Evolutionary conservation across 2,113 vertebrate genomes (phyloP).

Genomic region (Nothoprocta perdicaria): DNA sequence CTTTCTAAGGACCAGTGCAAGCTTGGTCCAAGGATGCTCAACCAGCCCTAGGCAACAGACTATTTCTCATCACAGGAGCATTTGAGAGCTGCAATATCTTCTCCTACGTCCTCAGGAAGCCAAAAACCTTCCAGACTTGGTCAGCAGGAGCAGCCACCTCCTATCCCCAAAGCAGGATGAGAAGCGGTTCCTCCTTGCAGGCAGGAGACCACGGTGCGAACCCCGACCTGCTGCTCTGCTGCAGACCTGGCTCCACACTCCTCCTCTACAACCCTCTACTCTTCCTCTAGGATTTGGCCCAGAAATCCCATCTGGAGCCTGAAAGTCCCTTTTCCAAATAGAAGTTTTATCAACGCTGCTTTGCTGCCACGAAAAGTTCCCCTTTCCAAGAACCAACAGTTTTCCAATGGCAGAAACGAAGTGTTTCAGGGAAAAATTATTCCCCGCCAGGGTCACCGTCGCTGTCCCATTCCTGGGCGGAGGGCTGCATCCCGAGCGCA

Average conservation of each 20-base stretch:
- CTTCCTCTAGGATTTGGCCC: not conserved
- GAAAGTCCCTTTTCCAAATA: not conserved
- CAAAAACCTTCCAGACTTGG: not conserved
- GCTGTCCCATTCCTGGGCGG: not conserved
- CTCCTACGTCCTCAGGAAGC: not conserved
- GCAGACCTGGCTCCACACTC: not conserved
- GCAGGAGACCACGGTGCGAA: not conserved
- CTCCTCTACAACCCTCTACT: not conserved
- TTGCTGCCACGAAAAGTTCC: not conserved
- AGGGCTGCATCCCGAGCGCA: not conserved
- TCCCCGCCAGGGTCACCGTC: not conserved
- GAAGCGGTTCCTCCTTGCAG: not conserved
- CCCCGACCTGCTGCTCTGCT: not conserved
- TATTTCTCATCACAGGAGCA: not conserved
- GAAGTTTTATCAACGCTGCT: not conserved
- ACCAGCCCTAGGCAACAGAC: not conserved
- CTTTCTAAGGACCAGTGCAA: not conserved
- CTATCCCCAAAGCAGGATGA: not conserved
- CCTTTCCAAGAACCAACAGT: not conserved
- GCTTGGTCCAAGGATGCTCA: rapidly evolving
- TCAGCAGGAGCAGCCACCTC: not conserved
- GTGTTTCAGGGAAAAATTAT: not conserved
- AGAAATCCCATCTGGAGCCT: not conserved
- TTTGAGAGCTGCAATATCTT: not conserved
- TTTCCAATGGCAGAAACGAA: not conserved